These are phyloP conservation scores for Nomada goodeniana DNA, from an alignment of 2,888 invertebrate genomes.

Conservation along the genomic window DNA sequence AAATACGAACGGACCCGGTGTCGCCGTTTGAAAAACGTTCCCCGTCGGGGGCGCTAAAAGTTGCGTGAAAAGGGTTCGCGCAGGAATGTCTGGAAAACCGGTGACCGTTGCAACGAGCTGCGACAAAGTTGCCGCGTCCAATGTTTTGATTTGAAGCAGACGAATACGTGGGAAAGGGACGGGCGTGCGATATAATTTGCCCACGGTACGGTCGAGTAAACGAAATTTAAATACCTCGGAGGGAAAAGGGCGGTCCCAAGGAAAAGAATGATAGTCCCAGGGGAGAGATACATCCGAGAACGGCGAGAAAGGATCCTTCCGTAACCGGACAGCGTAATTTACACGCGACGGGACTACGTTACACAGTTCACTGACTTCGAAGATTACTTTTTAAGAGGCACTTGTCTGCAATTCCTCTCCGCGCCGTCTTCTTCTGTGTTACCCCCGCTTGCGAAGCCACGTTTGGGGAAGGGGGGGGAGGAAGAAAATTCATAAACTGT, in stretches of 20 bases:
- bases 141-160: background rate
- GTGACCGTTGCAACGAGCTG: no score
- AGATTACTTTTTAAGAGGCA: constrained; percentile 75
- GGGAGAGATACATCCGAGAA: constrained; percentile 73
- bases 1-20: constrained; percentile 36
- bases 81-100: background rate
- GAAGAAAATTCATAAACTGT: background rate
- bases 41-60: background rate
- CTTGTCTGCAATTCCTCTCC: constrained; percentile 45
- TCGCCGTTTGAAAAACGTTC: background rate
- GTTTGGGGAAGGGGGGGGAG: no score
- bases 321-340: constrained; percentile 75
- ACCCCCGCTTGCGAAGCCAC: no score
- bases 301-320: constrained; percentile 72
- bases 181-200: constrained; percentile 55
- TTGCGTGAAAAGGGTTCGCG: background rate
- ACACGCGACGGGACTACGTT: constrained; percentile 74
- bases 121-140: background rate
- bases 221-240: constrained; percentile 75
- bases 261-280: constrained; percentile 75
- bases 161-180: background rate
- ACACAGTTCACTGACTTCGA: constrained; percentile 74
- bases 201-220: constrained; percentile 60
- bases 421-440: background rate
- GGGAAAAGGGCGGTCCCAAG: constrained; percentile 45